Evolutionary conservation across 2,113 vertebrate genomes (phyloP), one percentile per base, ranked within the genome.

Genomic region (Aegypius monachus): DNA sequence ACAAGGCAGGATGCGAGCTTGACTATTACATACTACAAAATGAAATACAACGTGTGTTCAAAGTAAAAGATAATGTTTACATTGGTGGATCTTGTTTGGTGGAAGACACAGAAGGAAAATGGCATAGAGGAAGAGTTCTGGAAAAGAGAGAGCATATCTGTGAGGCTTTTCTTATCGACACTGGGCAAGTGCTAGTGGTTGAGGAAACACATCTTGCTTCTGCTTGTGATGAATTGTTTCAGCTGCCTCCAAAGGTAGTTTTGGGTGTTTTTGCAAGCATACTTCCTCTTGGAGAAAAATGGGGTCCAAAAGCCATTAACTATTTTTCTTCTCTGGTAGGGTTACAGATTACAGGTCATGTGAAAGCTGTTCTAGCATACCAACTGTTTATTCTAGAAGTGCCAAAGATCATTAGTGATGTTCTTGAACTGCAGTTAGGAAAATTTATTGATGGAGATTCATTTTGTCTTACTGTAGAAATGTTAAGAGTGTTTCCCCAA

Each of bases 41-140:
- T 42, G 99, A 99, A 98, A 98, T 99, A 81, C 99, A 99, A 12
- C 98, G 98, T 82, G 75, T 92, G 11, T 94, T 97, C 59, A 99
- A 99, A 98, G 97, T 90, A 8, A 96, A 95, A 83, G 94, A 67
- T 48, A 92, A 90, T 13, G 56, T 99, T 90, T 94, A 77, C 8
- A 16, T 98, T 15, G 98, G 98, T 78, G 98, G 98, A 36, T 98
- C 98, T 80, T 99, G 99, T 90, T 98, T 99, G 42, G 98, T 99
- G 31, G 98, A 99, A 98, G 99, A 99, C 71, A 45, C 94, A 42
- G 71, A 92, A 86, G 98, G 98, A 74, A 97, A 80, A 75, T 99
- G 99, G 99, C 98, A 98, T 84, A 98, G 99, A 98, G 99, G 99
- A 98, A 98, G 98, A 98, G 97, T 99, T 86, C 95, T 99, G 87